Base-by-base conservation (phyloP, 2,888 invertebrate genomes). In the Cephalotes varians region DNA sequence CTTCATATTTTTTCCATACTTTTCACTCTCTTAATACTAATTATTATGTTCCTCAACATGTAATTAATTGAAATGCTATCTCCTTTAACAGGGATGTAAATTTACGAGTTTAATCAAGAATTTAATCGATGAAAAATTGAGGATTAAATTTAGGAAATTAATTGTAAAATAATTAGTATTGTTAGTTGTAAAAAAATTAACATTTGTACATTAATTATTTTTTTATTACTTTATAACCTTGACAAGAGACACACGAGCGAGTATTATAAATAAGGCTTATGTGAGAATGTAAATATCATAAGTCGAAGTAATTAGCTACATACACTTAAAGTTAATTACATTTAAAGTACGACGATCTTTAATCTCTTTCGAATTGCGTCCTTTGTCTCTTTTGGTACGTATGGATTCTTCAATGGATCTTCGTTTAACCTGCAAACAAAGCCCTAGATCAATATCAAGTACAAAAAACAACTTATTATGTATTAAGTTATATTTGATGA, bases 331-430 rank as follows among this genome's bases (percentile, higher is more conserved):
- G 5, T 21, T 64, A 76, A 67, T 49, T 47, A 71, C 1, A 76
- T 76, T 90, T 83, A 93, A 40, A 91, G 64, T 12, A 93, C 92
- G n/a, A 93, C 89, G 62, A 93, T 93, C 67, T 90, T 90, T 37
- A 94, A 88, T 56, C 88, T 86, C 44, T 93, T 90, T 10, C 94
- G 90, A 77, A 92, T 86, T 3, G 90, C 96, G 85, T 96, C 96
- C 1, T 95, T 96, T 90, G 97, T 97, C 81, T 96, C 96, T 92
- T 97, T 97, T 0, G 97, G 97, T 49, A 96, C 96, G 93, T 97
- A 98, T 0, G 98, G 98, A 95, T 98, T 98, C 93, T 97, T 97
- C 85, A 96, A 95, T 0, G 98, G 97, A 92, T 98, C 97, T 85
- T 97, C 96, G 92, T 98, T 98, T 87, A 98, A 94, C 87, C 98